phyloP scores from a whole-genome alignment of 2,797 vertebrate genomes.

The Streptopelia turtur region DNA sequence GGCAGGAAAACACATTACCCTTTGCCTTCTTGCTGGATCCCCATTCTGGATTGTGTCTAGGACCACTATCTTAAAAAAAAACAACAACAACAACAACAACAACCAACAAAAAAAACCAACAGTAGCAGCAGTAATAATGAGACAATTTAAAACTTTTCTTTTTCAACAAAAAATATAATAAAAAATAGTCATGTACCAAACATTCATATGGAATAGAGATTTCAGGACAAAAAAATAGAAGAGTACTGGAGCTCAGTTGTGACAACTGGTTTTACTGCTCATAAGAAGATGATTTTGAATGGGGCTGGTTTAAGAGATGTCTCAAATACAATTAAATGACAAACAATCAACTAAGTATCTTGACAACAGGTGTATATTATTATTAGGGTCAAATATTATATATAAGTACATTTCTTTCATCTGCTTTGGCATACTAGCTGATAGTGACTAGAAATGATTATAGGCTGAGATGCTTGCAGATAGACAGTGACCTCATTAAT shows the following conservation, averaged over 20 bases:
- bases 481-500: constrained; percentile 78
- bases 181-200: not conserved
- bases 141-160: not conserved
- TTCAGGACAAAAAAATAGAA: not conserved
- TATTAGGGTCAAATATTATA: not conserved
- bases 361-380: not conserved
- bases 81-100: not conserved
- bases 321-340: not conserved
- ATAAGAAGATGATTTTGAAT: not conserved
- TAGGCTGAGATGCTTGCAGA: constrained; percentile 20
- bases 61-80: not conserved
- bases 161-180: not conserved
- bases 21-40: not conserved
- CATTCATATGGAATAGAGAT: not conserved
- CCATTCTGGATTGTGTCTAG: not conserved
- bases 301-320: not conserved
- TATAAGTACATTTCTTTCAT: not conserved
- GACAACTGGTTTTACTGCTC: not conserved
- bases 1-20: not conserved
- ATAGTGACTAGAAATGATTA: constrained; percentile 48
- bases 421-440: not conserved
- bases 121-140: not conserved
- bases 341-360: not conserved
- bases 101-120: not conserved
- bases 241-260: not conserved